These are phyloP conservation scores for Operophtera brumata DNA, from an alignment of 2,888 invertebrate species.

Conservation along the genomic window DNA sequence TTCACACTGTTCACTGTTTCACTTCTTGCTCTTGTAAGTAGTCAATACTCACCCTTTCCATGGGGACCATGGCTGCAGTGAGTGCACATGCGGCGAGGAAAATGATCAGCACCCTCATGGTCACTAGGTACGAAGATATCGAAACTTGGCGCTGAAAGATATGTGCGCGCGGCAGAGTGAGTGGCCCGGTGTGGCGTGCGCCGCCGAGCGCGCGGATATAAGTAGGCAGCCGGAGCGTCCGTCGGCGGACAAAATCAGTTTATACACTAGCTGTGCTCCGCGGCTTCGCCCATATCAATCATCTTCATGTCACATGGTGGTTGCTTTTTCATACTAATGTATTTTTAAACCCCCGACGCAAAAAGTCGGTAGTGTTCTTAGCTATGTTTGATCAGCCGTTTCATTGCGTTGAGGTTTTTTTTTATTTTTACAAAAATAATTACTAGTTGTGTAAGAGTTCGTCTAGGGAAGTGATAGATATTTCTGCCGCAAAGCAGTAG, in stretches of 20 bases:
- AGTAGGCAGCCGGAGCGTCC: constrained; percentile 8
- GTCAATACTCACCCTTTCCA: constrained; percentile 54
- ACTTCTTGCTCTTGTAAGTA: not conserved
- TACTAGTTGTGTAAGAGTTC: too few species aligned
- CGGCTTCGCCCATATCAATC: not conserved
- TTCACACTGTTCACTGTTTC: constrained; percentile 1
- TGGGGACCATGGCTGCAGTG: constrained; percentile 55
- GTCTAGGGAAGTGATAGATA: too few species aligned
- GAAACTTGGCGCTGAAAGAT: constrained; percentile 28
- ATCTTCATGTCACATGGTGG: not conserved
- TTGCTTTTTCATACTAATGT: too few species aligned
- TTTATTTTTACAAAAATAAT: too few species aligned
- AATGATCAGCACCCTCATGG: constrained; percentile 51
- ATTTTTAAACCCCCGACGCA: too few species aligned
- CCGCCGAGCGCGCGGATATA: constrained; percentile 29
- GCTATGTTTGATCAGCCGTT: too few species aligned
- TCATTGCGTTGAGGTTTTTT: too few species aligned
- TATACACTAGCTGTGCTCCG: constrained; percentile 1
- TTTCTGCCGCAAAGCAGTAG: too few species aligned
- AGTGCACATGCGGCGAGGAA: constrained; percentile 49
- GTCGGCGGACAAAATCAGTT: not conserved
- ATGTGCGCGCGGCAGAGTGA: constrained; percentile 42
- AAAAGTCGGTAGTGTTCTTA: too few species aligned
- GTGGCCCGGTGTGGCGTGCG: constrained; percentile 49
- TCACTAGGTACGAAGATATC: constrained; percentile 29